A percentile compares a stretch with the other conserved stretches of the same genome.
Conservation (phyloP, 2,888 invertebrate genomes). For the Nowickia ferox region DNA sequence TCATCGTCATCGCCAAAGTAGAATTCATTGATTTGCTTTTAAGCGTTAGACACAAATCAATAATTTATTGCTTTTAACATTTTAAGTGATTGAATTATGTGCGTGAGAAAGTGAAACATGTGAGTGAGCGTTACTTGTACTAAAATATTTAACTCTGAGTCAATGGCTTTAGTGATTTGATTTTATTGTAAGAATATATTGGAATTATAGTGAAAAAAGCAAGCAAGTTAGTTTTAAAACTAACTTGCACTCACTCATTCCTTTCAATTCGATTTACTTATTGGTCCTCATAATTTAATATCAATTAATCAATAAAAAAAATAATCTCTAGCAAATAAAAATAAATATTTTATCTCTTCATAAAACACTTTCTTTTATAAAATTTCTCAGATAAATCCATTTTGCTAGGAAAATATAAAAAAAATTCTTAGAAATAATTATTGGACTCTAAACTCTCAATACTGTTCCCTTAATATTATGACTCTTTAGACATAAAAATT, state of each 20-base stretch:
- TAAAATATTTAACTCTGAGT: constrained; percentile 19
- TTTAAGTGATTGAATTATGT: constrained; percentile 78
- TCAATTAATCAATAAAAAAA: too few relatives aligned
- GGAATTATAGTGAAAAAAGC: too few relatives aligned
- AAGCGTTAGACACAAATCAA: constrained; percentile 68
- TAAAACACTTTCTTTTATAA: neutral
- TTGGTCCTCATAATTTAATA: too few relatives aligned
- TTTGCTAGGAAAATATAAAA: constrained; percentile 20
- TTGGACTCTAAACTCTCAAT: constrained; percentile 21
- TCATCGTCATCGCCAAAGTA: neutral
- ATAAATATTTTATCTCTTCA: neutral
- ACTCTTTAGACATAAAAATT: constrained; percentile 61
- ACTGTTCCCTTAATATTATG: constrained; percentile 17
- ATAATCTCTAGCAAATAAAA: too few relatives aligned
- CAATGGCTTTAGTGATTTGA: constrained; percentile 22
- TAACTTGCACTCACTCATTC: too few relatives aligned
- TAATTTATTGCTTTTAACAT: constrained; percentile 68
- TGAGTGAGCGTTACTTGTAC: constrained; percentile 39
- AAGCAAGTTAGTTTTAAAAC: too few relatives aligned
- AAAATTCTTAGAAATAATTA: constrained; percentile 34
- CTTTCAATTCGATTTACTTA: too few relatives aligned
- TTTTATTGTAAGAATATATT: neutral
- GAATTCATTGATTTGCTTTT: constrained; percentile 54
- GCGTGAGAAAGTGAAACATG: constrained; percentile 77
- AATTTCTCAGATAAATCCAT: neutral